Percentiles rank a stretch among this genome's conserved stretches.
phyloP scores from a whole-genome alignment of 2,888 invertebrate species.

The Lithophane leautieri region DNA sequence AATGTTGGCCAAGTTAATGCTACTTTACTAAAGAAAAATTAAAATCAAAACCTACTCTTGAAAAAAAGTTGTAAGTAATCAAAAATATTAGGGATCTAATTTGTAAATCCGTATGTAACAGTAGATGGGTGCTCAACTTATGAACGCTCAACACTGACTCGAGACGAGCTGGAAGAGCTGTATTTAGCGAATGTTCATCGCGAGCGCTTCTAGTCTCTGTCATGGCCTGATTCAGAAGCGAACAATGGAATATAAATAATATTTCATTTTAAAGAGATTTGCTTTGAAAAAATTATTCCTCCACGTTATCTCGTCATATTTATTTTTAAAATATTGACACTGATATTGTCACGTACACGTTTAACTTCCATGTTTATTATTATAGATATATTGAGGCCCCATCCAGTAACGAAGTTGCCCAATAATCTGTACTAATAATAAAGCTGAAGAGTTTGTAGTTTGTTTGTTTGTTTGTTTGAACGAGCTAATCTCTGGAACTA shows the following conservation, averaged over 20 bases:
- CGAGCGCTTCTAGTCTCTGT: slow-evolving; percentile 58
- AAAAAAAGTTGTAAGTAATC: background rate
- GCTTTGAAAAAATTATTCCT: background rate
- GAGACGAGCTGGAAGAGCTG: slow-evolving; percentile 68
- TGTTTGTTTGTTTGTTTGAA: too few species aligned
- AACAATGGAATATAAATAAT: background rate
- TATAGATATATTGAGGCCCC: background rate
- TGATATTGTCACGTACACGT: background rate
- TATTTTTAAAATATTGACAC: background rate
- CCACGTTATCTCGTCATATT: background rate
- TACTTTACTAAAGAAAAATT: background rate
- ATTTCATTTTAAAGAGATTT: background rate
- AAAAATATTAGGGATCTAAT: slow-evolving; percentile 22
- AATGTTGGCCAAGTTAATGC: background rate
- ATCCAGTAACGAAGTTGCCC: background rate
- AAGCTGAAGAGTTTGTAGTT: too few species aligned
- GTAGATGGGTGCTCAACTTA: slow-evolving; percentile 52
- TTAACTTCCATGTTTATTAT: background rate
- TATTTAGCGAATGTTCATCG: slow-evolving; percentile 80
- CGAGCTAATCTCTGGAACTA: too few species aligned
- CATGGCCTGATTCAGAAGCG: slow-evolving; percentile 64
- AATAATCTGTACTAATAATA: background rate
- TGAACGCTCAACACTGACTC: slow-evolving; percentile 60
- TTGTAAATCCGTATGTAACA: slow-evolving; percentile 39
- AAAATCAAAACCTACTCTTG: background rate